These are phyloP conservation scores for Araneus ventricosus DNA, from an alignment of 1,140 invertebrate genomes.

Conservation along the genomic window DNA sequence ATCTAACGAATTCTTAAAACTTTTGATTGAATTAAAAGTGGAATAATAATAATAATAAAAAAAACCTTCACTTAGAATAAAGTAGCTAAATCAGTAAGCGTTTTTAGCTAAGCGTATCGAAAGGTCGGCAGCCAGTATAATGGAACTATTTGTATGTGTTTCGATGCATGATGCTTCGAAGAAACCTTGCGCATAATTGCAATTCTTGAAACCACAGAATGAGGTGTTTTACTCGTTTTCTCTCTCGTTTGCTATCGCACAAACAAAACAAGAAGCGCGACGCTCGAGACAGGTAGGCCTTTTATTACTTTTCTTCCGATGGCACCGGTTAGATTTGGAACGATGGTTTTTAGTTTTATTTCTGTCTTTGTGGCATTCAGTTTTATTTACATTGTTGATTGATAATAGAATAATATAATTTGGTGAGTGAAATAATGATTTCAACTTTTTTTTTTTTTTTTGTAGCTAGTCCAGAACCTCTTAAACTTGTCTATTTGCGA, in stretches of 20 bases:
- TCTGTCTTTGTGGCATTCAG: no score
- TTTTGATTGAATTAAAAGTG: no score
- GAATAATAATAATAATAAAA: no score
- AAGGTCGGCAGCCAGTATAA: neutral
- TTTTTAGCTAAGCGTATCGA: neutral
- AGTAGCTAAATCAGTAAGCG: neutral
- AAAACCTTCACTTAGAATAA: no score
- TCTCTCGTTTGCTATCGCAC: neutral
- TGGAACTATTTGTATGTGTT: neutral
- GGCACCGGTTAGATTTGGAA: neutral
- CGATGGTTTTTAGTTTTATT: no score
- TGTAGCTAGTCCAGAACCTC: no score
- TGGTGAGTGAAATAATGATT: no score
- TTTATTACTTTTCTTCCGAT: neutral
- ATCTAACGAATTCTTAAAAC: no score
- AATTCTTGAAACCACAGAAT: neutral
- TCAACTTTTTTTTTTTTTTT: no score
- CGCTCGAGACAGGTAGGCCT: neutral
- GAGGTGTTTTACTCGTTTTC: neutral
- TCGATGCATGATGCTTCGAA: neutral
- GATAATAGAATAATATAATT: no score
- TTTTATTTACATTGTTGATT: no score
- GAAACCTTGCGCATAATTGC: neutral
- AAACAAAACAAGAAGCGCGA: slow-evolving; percentile 6
- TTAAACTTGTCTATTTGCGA: no score